Conservation (phyloP, 2,113 vertebrate genomes). For the Podilymbus podiceps region DNA sequence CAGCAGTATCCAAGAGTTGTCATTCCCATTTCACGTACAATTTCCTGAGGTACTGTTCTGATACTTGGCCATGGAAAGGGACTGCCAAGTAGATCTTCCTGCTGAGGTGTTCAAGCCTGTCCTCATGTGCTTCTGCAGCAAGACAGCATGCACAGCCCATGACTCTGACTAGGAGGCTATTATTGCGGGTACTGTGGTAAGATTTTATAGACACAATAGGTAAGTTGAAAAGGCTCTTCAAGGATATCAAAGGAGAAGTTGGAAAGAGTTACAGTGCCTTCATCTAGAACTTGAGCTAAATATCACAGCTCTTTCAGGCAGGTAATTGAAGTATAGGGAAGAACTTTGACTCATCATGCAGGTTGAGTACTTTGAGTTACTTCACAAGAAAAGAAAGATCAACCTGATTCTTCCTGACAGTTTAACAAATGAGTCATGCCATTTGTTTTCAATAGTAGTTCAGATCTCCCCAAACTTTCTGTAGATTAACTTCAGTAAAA, state of each 20-base stretch:
- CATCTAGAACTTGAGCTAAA: neutral
- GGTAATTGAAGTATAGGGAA: neutral
- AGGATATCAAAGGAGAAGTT: neutral
- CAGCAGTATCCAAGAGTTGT: neutral
- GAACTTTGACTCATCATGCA: conserved; percentile 24
- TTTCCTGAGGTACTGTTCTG: neutral
- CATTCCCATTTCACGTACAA: neutral
- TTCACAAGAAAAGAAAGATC: neutral
- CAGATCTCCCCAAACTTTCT: conserved; percentile 1
- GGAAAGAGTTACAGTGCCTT: neutral
- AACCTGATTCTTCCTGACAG: conserved; percentile 31
- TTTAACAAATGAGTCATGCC: conserved; percentile 56
- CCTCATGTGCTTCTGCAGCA: neutral
- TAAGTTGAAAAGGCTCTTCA: neutral
- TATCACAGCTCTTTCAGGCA: neutral
- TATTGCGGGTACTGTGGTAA: neutral
- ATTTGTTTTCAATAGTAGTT: conserved; percentile 28
- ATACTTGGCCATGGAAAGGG: neutral
- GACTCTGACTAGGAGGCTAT: neutral
- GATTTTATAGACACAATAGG: neutral
- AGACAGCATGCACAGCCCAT: neutral
- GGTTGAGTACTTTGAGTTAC: neutral
- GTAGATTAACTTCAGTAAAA: conserved; percentile 30
- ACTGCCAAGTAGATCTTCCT: neutral
- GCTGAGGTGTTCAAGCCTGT: neutral